These are phyloP conservation scores for Lasioglossum calceatum DNA, from an alignment of 2,888 invertebrate genomes.

Conservation along the genomic window DNA sequence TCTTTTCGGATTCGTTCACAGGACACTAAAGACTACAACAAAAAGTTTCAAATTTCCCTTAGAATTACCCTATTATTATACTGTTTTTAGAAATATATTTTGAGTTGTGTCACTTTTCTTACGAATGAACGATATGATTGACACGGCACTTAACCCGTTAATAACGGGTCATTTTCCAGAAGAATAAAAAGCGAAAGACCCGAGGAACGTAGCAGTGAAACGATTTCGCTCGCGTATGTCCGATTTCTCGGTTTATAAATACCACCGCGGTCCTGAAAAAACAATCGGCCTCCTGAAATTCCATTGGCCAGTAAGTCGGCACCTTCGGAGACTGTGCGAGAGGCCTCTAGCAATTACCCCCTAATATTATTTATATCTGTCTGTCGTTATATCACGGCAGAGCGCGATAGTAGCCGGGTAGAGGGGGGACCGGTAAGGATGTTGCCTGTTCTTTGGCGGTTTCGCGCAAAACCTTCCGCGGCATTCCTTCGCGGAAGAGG, in stretches of 20 bases:
- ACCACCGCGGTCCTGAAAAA: conserved; percentile 3
- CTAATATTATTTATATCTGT: conserved; percentile 75
- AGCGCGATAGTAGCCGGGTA: background rate
- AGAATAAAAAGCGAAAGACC: background rate
- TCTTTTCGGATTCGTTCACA: too few relatives aligned
- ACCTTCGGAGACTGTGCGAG: conserved; percentile 63
- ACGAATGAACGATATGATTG: background rate
- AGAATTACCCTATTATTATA: too few relatives aligned
- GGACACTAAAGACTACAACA: too few relatives aligned
- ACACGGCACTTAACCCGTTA: background rate
- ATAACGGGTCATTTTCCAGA: background rate
- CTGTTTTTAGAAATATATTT: too few relatives aligned
- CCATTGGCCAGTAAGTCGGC: conserved; percentile 57
- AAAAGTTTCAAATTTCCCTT: too few relatives aligned
- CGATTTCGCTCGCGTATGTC: conserved; percentile 19
- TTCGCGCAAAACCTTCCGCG: conserved; percentile 70
- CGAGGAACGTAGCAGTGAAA: background rate
- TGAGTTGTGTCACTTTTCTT: too few relatives aligned
- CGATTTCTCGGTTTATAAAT: conserved; percentile 48
- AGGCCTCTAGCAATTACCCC: conserved; percentile 64
- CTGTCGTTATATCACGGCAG: conserved; percentile 38
- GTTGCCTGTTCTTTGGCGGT: conserved; percentile 51
- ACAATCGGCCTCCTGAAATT: conserved; percentile 44
- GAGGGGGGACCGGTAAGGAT: conserved; percentile 5
- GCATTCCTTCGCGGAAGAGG: conserved; percentile 82